Percentiles rank a stretch among this genome's conserved stretches.
Conservation (phyloP, 2,888 invertebrate species). For the Leucoma salicis region DNA sequence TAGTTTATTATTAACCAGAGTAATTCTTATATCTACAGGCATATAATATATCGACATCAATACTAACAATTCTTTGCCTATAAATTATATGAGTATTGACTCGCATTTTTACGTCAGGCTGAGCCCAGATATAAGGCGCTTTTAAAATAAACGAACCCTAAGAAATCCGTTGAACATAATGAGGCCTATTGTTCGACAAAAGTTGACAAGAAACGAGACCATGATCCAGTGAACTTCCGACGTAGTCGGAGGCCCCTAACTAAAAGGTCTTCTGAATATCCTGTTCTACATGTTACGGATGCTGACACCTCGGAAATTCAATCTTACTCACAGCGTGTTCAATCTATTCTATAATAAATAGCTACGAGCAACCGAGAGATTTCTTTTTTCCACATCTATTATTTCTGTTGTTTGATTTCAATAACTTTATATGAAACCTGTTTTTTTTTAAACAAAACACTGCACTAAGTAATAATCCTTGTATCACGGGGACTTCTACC, state of each 20-base stretch:
- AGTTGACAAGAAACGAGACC: conserved; percentile 4
- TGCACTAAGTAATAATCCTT: too few relatives aligned
- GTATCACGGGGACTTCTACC: too few relatives aligned
- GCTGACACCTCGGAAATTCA: conserved; percentile 46
- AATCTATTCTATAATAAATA: conserved; percentile 14
- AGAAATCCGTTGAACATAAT: conserved; percentile 8
- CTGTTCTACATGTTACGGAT: conserved; percentile 31
- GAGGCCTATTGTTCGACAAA: conserved; percentile 5
- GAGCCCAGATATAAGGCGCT: conserved; percentile 1
- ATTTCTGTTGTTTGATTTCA: conserved; percentile 3
- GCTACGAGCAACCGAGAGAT: background rate
- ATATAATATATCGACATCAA: too few relatives aligned
- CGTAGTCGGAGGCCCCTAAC: background rate
- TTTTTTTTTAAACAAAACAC: too few relatives aligned
- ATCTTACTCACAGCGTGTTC: conserved; percentile 29
- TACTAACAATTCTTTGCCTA: too few relatives aligned
- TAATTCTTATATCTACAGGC: too few relatives aligned
- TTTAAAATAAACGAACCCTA: conserved; percentile 8
- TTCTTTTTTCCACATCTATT: too few relatives aligned
- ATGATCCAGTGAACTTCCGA: conserved; percentile 17
- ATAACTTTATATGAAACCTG: background rate
- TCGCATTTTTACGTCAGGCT: conserved; percentile 3
- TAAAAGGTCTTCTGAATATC: conserved; percentile 14
- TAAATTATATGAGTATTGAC: too few relatives aligned
- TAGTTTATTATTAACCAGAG: too few relatives aligned